Base-by-base conservation (phyloP, 2,888 invertebrate species). In the Erpobdella octoculata region DNA sequence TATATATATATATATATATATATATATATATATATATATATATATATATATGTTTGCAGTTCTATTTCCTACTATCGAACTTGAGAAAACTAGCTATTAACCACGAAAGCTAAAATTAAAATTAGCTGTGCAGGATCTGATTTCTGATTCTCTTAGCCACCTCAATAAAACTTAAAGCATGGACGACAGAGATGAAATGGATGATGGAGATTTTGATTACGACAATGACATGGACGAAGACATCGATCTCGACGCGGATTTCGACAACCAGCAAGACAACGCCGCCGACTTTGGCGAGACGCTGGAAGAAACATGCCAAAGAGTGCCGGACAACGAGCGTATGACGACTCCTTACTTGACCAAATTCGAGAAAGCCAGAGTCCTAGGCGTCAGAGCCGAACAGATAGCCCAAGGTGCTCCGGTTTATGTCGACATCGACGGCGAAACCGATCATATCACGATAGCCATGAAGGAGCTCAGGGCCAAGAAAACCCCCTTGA, bases 321-420 rank as follows among this genome's bases (percentile, higher is more conserved):
- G 77, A 12, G 81, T 80, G 28, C 81, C 82, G 28, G 79, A 81
- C 41, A 75, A 79, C 0, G 94, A 93, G 81, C 87, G 95, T 31
- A 96, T 96, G 65, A 98, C 98, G 0, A 96, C 97, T 0, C 90
- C 91, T 79, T 98, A 94, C 80, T 94, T 99, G 95, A 98, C 97
- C 0, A 99, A 98, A 87, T 93, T 94, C 83, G 93, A 94, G 84
- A 84, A 93, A 76, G 94, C 94, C 0, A 85, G 93, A 77, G 91
- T 94, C 0, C 83, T 94, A 78, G 98, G 98, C 0, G 98, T 98
- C 0, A 86, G 98, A 80, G 98, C 98, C 0, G 84, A 98, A 46
- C 98, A 99, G 85, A 99, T 99, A 81, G 94, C 98, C 83, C 84
- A 78, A 79, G 81, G 98, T 85, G 98, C 98, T 0, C 98, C 98